phyloP scores from a whole-genome alignment of 2,113 vertebrate species.

The Sprattus sprattus region DNA sequence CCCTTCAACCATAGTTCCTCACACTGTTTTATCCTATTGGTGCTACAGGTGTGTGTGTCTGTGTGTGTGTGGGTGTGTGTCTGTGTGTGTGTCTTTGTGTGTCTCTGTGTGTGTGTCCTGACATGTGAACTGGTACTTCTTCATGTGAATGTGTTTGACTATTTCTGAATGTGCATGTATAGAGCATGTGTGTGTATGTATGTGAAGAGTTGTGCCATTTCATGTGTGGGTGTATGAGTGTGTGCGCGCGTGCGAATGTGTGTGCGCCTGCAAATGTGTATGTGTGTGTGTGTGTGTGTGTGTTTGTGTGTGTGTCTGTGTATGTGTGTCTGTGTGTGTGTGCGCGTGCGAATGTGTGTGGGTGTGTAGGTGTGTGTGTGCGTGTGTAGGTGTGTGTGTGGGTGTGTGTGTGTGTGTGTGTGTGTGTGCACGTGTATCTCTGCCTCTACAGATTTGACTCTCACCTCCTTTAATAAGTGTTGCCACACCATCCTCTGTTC shows the following conservation, averaged over 20 bases:
- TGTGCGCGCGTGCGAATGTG: background rate
- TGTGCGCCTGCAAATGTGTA: background rate
- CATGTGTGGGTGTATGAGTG: no score
- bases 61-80: no score
- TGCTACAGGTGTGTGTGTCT: no score
- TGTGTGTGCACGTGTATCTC: background rate
- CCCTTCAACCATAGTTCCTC: no score
- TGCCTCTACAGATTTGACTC: conserved; percentile 13
- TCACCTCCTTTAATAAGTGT: conserved; percentile 49
- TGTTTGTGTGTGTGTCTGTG: background rate
- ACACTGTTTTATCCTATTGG: no score
- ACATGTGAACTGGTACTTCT: no score
- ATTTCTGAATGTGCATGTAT: no score
- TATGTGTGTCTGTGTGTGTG: background rate
- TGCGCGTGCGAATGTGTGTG: background rate
- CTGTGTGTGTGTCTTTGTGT: no score
- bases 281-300: background rate
- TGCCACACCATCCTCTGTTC: conserved; percentile 36
- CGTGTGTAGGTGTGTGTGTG: background rate
- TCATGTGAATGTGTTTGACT: no score
- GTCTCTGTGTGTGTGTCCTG: no score
- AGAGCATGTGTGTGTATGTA: background rate
- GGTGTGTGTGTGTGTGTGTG: background rate
- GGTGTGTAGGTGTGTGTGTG: background rate
- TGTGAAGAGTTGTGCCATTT: background rate